These are phyloP conservation scores for Mizuhopecten yessoensis DNA, from an alignment of 1,140 invertebrate species.

Conservation along the genomic window DNA sequence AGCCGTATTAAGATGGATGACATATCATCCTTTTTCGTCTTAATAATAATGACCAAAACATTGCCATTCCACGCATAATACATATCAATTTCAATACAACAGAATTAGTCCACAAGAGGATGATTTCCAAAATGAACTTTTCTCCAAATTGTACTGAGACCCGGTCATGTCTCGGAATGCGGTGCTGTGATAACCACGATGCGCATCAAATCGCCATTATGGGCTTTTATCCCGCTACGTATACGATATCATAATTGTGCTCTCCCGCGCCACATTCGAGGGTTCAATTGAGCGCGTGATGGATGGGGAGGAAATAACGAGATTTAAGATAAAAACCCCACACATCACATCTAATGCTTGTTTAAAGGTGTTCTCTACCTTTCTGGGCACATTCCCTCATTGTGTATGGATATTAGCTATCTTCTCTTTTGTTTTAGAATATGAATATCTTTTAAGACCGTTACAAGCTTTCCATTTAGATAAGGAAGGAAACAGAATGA, in stretches of 20 bases:
- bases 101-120: constrained; percentile 12
- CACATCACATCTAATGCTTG: background rate
- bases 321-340: background rate
- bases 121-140: constrained; percentile 35
- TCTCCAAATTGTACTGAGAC: constrained; percentile 4
- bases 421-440: too few species aligned
- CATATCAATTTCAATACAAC: constrained; percentile 39
- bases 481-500: too few species aligned
- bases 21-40: constrained; percentile 38
- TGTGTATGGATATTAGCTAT: background rate
- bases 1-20: constrained; percentile 38
- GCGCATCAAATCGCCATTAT: constrained; percentile 37
- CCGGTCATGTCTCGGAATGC: constrained; percentile 22
- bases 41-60: constrained; percentile 40
- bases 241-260: constrained; percentile 25
- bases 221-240: background rate
- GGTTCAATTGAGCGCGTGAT: constrained; percentile 13
- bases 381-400: too few species aligned
- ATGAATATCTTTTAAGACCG: too few species aligned
- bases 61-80: constrained; percentile 38
- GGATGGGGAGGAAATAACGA: constrained; percentile 12
- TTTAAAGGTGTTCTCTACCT: background rate
- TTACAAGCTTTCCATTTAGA: too few species aligned
- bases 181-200: background rate
- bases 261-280: background rate